Base-by-base conservation (phyloP, 2,797 vertebrate species). In the Bradypus variegatus region DNA sequence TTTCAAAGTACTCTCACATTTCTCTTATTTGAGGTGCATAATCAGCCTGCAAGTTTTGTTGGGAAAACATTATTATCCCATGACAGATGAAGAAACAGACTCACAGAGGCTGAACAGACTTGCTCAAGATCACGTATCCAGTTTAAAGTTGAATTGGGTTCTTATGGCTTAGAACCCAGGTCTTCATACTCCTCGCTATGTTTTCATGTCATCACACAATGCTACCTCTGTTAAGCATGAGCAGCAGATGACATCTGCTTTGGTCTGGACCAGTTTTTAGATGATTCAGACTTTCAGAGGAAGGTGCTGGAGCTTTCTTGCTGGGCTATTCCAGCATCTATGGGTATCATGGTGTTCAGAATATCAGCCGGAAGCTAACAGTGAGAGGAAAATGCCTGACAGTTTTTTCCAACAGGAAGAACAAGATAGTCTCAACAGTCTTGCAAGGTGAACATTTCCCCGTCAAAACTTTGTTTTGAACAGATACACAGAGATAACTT, bases 391-490 rank as follows among this genome's bases (percentile, higher is more conserved):
- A 8, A 7, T 62, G 23, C 11, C 15, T 19, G 13, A 18, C 58
- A 36, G n/a, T 33, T 13, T 38, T 48, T 65, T 76, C 45, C 27
- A 64, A n/a, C 33, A 65, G 33, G 38, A 53, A 67, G 38, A 67
- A 45, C 2, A n/a, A 12, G 64, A 38, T 8, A 10, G 25, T 70
- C 70, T 58, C 70, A 72, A 77, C 41, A 45, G 69, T 33, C n/a
- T 25, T 55, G 14, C 3, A 65, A 72, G 27, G n/a, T 38, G 69
- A 89, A n/a, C 0, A 10, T 67, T 87, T 87, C 41, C 65, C 48
- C 69, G 86, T 80, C 8, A 84, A 62, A 89, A 41, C 75, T 29
- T 90, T 75, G 18, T 78, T 93, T 87, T 92, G 15, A 87, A 60
- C 77, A 85, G 87, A 80, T 36, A 50, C 10, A 50, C 13, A 70